These are phyloP conservation scores for Danaus plexippus DNA, from an alignment of 1,140 invertebrate genomes.

Conservation along the genomic window DNA sequence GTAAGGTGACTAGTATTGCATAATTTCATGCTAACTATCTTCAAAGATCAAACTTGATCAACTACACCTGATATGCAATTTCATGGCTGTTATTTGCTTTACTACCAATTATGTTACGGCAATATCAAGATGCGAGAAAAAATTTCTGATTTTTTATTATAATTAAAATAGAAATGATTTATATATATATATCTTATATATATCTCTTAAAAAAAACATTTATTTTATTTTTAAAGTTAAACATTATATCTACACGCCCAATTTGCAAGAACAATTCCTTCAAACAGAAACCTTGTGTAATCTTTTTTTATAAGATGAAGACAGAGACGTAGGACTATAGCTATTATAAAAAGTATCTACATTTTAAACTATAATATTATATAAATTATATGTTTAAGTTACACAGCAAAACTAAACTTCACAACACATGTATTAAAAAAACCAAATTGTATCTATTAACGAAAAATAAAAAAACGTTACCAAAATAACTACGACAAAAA, in stretches of 20 bases:
- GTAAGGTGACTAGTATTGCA: constrained; percentile 20
- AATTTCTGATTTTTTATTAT: too few relatives aligned
- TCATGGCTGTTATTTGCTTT: not conserved
- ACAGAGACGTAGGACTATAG: too few relatives aligned
- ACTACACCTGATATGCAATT: not conserved
- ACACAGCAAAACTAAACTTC: too few relatives aligned
- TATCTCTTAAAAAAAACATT: too few relatives aligned
- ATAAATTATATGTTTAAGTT: too few relatives aligned
- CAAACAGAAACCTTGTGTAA: constrained; percentile 11
- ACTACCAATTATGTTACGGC: not conserved
- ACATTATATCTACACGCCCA: constrained; percentile 7
- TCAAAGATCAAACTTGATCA: constrained; percentile 2
- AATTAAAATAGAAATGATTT: too few relatives aligned
- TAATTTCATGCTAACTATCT: constrained; percentile 1
- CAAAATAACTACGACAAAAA: constrained; percentile 9
- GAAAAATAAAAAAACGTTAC: constrained; percentile 9
- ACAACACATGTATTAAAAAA: too few relatives aligned
- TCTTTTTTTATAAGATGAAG: too few relatives aligned
- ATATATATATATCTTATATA: too few relatives aligned
- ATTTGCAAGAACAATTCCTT: constrained; percentile 22
- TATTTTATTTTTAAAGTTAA: not conserved
- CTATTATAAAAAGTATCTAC: too few relatives aligned
- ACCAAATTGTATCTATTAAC: not conserved
- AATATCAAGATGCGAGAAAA: too few relatives aligned
- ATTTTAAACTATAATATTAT: too few relatives aligned